Conservation (phyloP, 2,797 vertebrate genomes). For the Columba guinea region DNA sequence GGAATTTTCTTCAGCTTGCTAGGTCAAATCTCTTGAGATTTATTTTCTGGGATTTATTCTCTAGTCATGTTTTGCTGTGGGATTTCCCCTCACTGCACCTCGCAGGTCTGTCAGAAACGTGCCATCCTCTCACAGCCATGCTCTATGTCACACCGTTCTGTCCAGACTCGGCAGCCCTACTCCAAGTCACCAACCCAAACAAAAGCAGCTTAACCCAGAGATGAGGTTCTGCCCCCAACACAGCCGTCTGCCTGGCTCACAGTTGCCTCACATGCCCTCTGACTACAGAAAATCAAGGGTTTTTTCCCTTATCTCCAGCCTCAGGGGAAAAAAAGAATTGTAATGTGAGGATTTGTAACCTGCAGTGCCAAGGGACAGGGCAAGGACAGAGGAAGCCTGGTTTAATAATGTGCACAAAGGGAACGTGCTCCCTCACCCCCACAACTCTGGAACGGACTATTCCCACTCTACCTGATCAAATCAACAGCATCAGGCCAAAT, state of each 20-base stretch:
- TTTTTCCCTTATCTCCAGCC: background rate
- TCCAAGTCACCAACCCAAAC: rapidly evolving
- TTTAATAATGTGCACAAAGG: background rate
- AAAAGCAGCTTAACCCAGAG: background rate
- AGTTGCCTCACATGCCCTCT: background rate
- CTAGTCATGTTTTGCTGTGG: background rate
- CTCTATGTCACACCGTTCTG: background rate
- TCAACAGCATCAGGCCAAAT: background rate
- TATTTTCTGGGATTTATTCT: background rate
- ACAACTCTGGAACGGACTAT: background rate
- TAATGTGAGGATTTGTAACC: background rate
- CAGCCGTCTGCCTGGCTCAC: background rate
- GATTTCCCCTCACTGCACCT: background rate
- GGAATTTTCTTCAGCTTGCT: background rate
- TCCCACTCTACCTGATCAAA: background rate
- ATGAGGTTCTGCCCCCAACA: rapidly evolving
- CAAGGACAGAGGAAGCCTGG: background rate
- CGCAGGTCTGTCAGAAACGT: rapidly evolving
- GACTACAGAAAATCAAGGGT: background rate
- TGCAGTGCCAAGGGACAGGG: background rate
- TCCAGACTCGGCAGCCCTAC: background rate
- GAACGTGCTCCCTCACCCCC: background rate
- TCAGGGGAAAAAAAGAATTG: background rate
- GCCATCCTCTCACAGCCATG: background rate
- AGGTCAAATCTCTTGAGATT: background rate